Base-by-base conservation (phyloP, 1,140 invertebrate genomes). In the Diabrotica undecimpunctata region DNA sequence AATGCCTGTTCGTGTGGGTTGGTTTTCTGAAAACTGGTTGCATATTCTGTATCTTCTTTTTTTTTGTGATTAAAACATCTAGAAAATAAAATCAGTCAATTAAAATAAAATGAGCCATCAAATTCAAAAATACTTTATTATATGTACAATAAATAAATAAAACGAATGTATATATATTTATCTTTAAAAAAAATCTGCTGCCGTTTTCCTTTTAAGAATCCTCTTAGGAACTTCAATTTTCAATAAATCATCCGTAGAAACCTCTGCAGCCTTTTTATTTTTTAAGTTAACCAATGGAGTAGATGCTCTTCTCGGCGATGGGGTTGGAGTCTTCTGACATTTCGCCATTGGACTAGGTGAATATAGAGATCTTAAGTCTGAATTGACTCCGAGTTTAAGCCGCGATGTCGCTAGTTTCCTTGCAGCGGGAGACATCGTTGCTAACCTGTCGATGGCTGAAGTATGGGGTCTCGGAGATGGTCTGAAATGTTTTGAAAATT, bases 391-490 rank as follows among this genome's bases (percentile, higher is more conserved):
- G 54, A 87, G 71, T 6, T 81, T 80, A 7, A 87, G 72, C 72
- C 83, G 83, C 41, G 87, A 82, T 0, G 87, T 84, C 25, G 83
- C 89, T 10, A 99, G 81, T 72, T 87, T 85, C 72, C 90, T 87
- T 0, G 96, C 97, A 8, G 96, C 97, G 9, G 96, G 96, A 11
- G 96, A 98, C 93, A 99, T 96, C 51, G 88, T 89, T 14, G 87
- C 89, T 38, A 98, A 76, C 38, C 94, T 83, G 65, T 97, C 93
- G 12, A 90, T 85, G 25, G 87, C 83, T 5, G 87, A 87, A 70
- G 83, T 82, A 71, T 81, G 81, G 66, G 81, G 79, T 69, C 72
- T 73, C 39, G 83, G 84, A 9, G 84, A 84, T 12, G 83, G 84
- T 0, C 83, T 85, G 66, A 14, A 74, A 64, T 25, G 1, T 25